phyloP scores from a whole-genome alignment of 2,888 invertebrate genomes.

The Sinopyrophorus schimmeli region DNA sequence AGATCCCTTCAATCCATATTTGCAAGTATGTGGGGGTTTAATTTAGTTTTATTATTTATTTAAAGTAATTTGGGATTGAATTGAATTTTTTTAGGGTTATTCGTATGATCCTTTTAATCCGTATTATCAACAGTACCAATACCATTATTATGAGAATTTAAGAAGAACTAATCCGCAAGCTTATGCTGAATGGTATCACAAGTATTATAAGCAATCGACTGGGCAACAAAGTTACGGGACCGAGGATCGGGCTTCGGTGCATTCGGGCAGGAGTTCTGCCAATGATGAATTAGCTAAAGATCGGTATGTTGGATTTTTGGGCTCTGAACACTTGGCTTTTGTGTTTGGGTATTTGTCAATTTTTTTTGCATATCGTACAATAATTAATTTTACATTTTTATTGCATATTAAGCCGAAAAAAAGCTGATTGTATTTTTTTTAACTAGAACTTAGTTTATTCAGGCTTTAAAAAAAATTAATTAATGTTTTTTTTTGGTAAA shows the following conservation, averaged over 20 bases:
- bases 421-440: too few relatives aligned
- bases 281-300: slow-evolving; percentile 64
- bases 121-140: slow-evolving; percentile 63
- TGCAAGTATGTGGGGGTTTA: slow-evolving; percentile 45
- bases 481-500: too few relatives aligned
- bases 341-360: slow-evolving; percentile 19
- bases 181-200: slow-evolving; percentile 77
- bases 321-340: slow-evolving; percentile 17
- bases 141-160: slow-evolving; percentile 78
- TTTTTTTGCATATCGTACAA: too few relatives aligned
- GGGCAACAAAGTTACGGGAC: slow-evolving; percentile 47
- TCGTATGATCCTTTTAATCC: slow-evolving; percentile 63
- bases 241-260: slow-evolving; percentile 77
- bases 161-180: slow-evolving; percentile 77
- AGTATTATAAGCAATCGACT: slow-evolving; percentile 59
- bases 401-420: too few relatives aligned
- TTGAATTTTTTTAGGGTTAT: slow-evolving; percentile 43
- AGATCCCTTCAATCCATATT: slow-evolving; percentile 50
- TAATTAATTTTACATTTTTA: too few relatives aligned
- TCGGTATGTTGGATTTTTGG: slow-evolving; percentile 57
- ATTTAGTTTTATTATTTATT: neutral
- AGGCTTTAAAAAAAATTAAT: too few relatives aligned
- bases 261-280: slow-evolving; percentile 82
- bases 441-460: too few relatives aligned
- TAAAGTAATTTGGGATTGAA: too few relatives aligned